Evolutionary conservation across 2,797 vertebrate genomes (phyloP), one percentile per base, ranked within the genome.

Genomic region (Heliangelus exortis): DNA sequence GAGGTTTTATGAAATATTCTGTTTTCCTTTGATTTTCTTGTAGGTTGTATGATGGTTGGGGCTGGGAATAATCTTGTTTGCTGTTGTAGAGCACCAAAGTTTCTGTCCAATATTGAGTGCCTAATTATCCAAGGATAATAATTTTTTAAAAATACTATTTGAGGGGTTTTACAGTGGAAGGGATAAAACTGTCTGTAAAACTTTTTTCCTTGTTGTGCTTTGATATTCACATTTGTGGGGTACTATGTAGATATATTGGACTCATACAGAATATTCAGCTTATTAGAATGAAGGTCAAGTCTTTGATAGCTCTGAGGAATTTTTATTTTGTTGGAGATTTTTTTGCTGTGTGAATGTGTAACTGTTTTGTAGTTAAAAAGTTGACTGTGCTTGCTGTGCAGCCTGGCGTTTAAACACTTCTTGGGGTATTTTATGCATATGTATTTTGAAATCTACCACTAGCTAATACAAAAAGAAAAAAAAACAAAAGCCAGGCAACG

Each of bases 401-500:
- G 18, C 79, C 45, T 73, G 39, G 31, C 58, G 67, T 95, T 87
- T 68, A 77, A 72, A 86, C 39, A 45, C 33, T 93, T 78, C 15
- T 84, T 67, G 51, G 69, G 13, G 29, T 91, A 66, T 45, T 89
- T 87, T 36, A 13, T 68, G 43, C 6, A 2, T 77, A 57, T 31
- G 1, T 65, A 21, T 71, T 48, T 39, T 89, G 82, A 89, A 89
- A 81, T 84, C 62, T 36, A 16, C 67, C 48, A 94, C 81, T 81
- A 96, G 39, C 79, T 91, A 80, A 20, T 75, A 85, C 16, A 92
- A 86, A 90, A 96, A 76, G 36, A 74, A 59, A 10, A 41, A 41
- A 41, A 41, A 41, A 41, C 9, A 48, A 86, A 92, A 96, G 79
- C 47, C 47, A 50, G 39, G 76, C 54, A 8, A 21, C 16, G 31